phyloP scores from a whole-genome alignment of 2,888 invertebrate species.

The Epinotia demarniana region DNA sequence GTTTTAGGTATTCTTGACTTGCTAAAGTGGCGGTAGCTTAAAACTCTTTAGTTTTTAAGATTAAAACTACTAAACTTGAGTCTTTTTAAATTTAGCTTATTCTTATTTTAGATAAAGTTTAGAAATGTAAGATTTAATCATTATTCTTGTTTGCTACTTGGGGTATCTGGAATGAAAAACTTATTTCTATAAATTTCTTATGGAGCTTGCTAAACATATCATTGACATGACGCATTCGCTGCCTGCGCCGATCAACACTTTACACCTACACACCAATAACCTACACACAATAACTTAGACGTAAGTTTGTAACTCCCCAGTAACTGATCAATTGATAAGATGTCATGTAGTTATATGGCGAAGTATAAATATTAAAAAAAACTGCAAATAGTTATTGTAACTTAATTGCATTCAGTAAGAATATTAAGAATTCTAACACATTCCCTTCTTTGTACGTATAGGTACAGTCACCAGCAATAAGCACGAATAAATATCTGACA shows the following conservation, averaged over 20 bases:
- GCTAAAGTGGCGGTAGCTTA: too few species aligned
- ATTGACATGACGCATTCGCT: slow-evolving; percentile 5
- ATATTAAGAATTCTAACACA: background rate
- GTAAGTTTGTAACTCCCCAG: background rate
- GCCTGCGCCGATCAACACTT: background rate
- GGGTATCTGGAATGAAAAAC: background rate
- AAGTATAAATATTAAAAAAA: too few species aligned
- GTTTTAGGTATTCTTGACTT: too few species aligned
- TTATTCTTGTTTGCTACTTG: too few species aligned
- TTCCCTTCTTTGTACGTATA: too few species aligned
- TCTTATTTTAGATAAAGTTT: too few species aligned
- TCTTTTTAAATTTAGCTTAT: too few species aligned
- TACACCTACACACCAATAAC: background rate
- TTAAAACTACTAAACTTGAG: too few species aligned
- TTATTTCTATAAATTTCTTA: background rate
- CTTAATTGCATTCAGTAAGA: background rate
- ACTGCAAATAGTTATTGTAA: background rate
- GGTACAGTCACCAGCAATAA: too few species aligned
- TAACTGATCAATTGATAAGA: background rate
- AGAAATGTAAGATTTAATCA: too few species aligned
- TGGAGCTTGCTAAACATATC: background rate
- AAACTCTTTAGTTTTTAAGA: too few species aligned
- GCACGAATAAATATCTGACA: too few species aligned
- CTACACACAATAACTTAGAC: background rate
- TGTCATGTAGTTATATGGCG: background rate